These are phyloP conservation scores for Parelbella ahira DNA, from an alignment of 2,888 invertebrate genomes.

Conservation along the genomic window DNA sequence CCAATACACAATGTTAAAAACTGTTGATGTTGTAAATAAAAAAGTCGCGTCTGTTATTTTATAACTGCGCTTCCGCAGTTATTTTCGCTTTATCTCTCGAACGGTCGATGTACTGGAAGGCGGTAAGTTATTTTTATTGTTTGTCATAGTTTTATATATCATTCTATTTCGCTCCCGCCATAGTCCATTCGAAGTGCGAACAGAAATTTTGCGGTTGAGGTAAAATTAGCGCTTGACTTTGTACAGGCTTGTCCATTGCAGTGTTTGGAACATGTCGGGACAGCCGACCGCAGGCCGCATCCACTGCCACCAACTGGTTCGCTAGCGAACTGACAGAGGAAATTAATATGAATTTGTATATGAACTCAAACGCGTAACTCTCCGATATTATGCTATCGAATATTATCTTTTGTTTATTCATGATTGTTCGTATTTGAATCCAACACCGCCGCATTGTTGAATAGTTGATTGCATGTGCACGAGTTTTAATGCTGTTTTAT, in stretches of 20 bases:
- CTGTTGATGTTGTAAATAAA: too few relatives aligned
- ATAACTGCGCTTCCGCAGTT: neutral
- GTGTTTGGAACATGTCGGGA: conserved; percentile 60
- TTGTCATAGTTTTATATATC: conserved; percentile 10
- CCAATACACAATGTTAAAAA: too few relatives aligned
- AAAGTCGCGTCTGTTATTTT: too few relatives aligned
- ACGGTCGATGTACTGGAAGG: conserved; percentile 1
- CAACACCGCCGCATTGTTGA: conserved; percentile 43
- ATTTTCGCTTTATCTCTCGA: neutral
- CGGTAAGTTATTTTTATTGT: conserved; percentile 14
- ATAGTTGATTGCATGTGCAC: conserved; percentile 25
- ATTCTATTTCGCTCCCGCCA: conserved; percentile 27
- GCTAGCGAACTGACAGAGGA: conserved; percentile 61
- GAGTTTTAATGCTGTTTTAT: too few relatives aligned
- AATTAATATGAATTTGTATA: conserved; percentile 77
- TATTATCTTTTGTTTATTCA: conserved; percentile 52
- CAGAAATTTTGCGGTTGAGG: conserved; percentile 53
- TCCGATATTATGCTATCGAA: conserved; percentile 52
- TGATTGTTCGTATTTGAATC: conserved; percentile 52
- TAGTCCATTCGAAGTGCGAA: conserved; percentile 43
- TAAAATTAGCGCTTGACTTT: conserved; percentile 68
- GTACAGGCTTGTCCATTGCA: conserved; percentile 65
- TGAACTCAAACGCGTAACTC: conserved; percentile 55
- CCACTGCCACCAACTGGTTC: conserved; percentile 64
- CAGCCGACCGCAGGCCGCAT: conserved; percentile 65